Conservation (phyloP, 2,113 vertebrate genomes). For the Talpa occidentalis region DNA sequence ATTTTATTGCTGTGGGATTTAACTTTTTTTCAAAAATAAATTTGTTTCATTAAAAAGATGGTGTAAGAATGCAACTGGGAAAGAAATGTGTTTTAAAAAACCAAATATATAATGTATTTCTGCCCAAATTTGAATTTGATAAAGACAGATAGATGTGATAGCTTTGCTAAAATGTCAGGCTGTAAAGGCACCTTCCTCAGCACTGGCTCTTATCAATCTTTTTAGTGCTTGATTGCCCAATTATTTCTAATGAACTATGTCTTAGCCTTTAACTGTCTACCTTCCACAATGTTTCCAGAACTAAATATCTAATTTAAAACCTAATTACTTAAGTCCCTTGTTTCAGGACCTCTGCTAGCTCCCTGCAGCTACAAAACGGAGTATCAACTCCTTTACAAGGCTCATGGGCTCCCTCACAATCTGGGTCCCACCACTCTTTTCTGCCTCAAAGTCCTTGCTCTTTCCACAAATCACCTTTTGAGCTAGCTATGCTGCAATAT, state of each 20-base stretch:
- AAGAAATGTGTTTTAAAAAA: neutral
- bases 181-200: neutral
- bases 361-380: neutral
- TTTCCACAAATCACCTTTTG: neutral
- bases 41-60: slow-evolving; percentile 30
- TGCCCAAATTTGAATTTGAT: neutral
- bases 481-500: neutral
- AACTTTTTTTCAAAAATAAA: slow-evolving; percentile 43
- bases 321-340: neutral
- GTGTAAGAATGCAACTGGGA: slow-evolving; percentile 34
- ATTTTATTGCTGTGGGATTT: slow-evolving; percentile 49
- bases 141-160: neutral
- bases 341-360: neutral
- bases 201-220: neutral
- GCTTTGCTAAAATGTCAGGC: neutral
- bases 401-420: neutral
- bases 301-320: neutral
- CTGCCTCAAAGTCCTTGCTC: too few relatives aligned
- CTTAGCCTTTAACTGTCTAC: neutral
- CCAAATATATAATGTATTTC: neutral
- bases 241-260: neutral
- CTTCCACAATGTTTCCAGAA: neutral
- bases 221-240: neutral
- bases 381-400: neutral
- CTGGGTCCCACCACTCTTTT: neutral